Percentiles rank a stretch among this genome's conserved stretches.
These are phyloP conservation scores for Corydoras sp. DNA, from an alignment of 2,113 vertebrate species.

Conservation along the genomic window DNA sequence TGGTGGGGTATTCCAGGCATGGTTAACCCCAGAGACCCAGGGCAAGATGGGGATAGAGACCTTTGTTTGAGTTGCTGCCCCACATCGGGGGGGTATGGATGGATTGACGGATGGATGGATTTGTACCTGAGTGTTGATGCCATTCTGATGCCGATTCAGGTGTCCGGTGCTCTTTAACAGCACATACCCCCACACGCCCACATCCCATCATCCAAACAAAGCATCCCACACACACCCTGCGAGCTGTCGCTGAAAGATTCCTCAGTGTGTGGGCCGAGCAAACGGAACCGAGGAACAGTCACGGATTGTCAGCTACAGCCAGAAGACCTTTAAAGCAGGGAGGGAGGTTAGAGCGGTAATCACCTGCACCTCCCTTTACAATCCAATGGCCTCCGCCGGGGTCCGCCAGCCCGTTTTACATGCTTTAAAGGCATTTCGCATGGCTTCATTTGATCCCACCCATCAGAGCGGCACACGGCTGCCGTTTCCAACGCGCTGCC, in stretches of 20 bases:
- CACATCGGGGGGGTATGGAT: too few species aligned
- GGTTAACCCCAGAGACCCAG: too few species aligned
- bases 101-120: too few species aligned
- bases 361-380: not conserved
- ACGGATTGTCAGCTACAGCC: conserved; percentile 32
- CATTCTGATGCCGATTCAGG: not conserved
- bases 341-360: not conserved
- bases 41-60: too few species aligned
- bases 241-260: conserved; percentile 33
- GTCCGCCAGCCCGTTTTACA: not conserved
- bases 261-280: conserved; percentile 40
- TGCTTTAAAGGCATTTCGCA: conserved; percentile 24
- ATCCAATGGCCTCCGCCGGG: not conserved
- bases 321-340: conserved; percentile 16
- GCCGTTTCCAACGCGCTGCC: conserved; percentile 24
- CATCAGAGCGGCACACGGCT: conserved; percentile 12
- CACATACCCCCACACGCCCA: conserved; percentile 41
- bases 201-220: conserved; percentile 41
- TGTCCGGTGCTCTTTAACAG: conserved; percentile 22
- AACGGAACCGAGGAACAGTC: conserved; percentile 37
- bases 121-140: conserved; percentile 2
- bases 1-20: too few species aligned
- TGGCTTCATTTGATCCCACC: conserved; percentile 17
- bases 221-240: conserved; percentile 38
- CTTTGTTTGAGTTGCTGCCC: too few species aligned